Percentiles rank a stretch among this genome's conserved stretches.
These are phyloP conservation scores for Exephanes ischioxanthus DNA, from an alignment of 2,888 invertebrate species.

Conservation along the genomic window DNA sequence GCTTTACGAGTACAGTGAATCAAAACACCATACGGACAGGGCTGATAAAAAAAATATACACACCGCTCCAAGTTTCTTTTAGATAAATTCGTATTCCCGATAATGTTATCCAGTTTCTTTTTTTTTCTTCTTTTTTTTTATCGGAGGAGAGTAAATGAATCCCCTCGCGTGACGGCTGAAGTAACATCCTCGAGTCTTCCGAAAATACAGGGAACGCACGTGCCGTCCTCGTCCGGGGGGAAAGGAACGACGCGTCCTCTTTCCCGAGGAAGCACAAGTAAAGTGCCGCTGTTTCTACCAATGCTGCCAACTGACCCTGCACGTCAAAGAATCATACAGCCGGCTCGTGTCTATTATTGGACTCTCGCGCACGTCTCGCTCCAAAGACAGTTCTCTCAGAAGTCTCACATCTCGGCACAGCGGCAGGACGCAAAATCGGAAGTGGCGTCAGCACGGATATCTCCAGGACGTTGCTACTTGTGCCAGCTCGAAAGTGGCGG, in stretches of 20 bases:
- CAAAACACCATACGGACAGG: too few relatives aligned
- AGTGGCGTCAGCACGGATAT: conserved; percentile 48
- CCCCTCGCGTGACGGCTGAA: conserved; percentile 41
- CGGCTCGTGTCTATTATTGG: conserved; percentile 73
- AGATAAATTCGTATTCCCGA: not conserved
- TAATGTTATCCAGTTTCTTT: not conserved
- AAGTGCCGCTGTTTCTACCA: conserved; percentile 21
- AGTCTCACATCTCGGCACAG: conserved; percentile 22
- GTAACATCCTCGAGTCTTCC: conserved; percentile 40
- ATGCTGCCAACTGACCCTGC: conserved; percentile 74
- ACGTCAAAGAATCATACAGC: conserved; percentile 69
- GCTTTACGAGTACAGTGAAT: conserved; percentile 17
- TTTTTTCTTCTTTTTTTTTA: conserved; percentile 15
- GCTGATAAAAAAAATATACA: not conserved
- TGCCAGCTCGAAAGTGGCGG: conserved; percentile 42
- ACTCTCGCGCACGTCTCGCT: conserved; percentile 30
- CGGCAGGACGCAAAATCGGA: conserved; percentile 27
- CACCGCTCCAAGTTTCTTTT: too few relatives aligned
- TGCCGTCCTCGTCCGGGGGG: conserved; percentile 36
- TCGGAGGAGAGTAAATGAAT: conserved; percentile 7
- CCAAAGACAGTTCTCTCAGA: conserved; percentile 41
- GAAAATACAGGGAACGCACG: conserved; percentile 54
- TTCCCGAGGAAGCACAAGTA: conserved; percentile 31
- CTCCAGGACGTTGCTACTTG: conserved; percentile 61
- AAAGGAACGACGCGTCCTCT: conserved; percentile 37